Evolutionary conservation across 2,113 vertebrate genomes (phyloP).

Genomic region (Marmota monax): DNA sequence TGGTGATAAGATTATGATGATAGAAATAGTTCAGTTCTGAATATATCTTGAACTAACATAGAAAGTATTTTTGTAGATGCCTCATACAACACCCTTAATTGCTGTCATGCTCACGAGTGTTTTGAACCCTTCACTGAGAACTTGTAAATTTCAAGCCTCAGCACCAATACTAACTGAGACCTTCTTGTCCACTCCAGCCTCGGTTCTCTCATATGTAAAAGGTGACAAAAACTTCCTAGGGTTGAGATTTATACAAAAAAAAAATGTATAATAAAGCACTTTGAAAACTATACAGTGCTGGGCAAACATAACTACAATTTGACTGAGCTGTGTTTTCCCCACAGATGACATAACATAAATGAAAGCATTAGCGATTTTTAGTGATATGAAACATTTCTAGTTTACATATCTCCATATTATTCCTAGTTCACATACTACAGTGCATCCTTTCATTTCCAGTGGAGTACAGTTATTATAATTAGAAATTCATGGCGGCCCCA

Average conservation of each 20-base stretch:
- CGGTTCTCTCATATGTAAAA: neutral
- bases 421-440: constrained; percentile 42
- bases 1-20: neutral
- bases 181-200: neutral
- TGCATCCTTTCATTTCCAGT: constrained; percentile 35
- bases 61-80: constrained; percentile 15
- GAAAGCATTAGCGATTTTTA: constrained; percentile 19
- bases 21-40: neutral
- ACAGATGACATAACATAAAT: neutral
- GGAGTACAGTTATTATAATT: neutral
- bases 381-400: neutral
- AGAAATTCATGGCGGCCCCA: neutral
- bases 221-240: neutral
- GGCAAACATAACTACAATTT: constrained; percentile 10
- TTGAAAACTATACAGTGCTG: constrained; percentile 14
- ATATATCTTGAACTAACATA: neutral
- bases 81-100: constrained; percentile 7
- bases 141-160: constrained; percentile 29
- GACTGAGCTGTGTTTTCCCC: neutral
- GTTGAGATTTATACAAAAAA: constrained; percentile 9
- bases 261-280: constrained; percentile 8
- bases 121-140: constrained; percentile 19
- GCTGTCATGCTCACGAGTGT: neutral
- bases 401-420: neutral
- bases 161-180: neutral